Percentiles rank a stretch among this genome's conserved stretches.
Evolutionary conservation across 2,113 vertebrate species (phyloP).

Genomic region (Myanophis thanlyinensis): DNA sequence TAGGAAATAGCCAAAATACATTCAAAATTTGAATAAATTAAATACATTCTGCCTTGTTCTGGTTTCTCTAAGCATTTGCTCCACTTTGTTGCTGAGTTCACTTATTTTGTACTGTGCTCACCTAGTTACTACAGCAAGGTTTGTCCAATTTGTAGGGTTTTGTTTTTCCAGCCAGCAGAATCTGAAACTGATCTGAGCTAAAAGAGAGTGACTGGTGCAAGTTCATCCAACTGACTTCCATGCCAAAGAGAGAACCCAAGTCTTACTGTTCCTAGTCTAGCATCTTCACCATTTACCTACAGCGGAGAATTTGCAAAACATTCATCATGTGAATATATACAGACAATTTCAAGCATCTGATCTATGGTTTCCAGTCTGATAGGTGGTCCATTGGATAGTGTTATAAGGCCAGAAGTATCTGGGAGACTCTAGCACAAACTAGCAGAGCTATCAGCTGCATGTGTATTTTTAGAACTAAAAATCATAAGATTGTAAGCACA

Average conservation of each 20-base stretch:
- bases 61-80: neutral
- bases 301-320: neutral
- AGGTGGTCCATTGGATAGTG: rapidly evolving
- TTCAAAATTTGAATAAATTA: neutral
- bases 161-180: neutral
- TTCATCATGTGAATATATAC: neutral
- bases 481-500: slow-evolving; percentile 28
- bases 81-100: neutral
- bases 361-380: rapidly evolving
- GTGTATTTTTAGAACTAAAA: slow-evolving; percentile 46
- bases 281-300: neutral
- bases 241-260: neutral
- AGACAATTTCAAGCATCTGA: neutral
- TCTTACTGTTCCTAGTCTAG: neutral
- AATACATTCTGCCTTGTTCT: neutral
- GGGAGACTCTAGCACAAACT: neutral
- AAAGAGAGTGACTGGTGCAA: neutral
- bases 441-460: slow-evolving; percentile 31
- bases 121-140: neutral
- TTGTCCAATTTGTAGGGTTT: neutral
- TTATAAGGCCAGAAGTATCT: neutral
- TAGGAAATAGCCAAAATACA: neutral
- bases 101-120: neutral
- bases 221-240: neutral
- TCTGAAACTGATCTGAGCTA: neutral